Base-by-base conservation (phyloP, 37 sponge, comb jelly and placozoan species). In the Cladorhizidae sp. region DNA sequence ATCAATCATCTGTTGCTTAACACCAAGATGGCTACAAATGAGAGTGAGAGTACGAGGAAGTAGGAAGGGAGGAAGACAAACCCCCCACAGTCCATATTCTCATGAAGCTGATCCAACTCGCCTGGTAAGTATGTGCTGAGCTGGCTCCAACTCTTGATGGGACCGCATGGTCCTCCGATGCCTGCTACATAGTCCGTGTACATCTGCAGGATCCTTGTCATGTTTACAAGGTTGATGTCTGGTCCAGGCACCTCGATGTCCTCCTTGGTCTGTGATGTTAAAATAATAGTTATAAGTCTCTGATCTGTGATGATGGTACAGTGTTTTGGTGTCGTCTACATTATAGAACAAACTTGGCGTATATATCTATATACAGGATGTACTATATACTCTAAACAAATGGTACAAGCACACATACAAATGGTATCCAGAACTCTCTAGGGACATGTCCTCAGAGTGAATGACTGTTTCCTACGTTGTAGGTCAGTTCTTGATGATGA, bases 81-180 rank as follows among this genome's bases (percentile, higher is more conserved):
- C 28, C 28, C 61, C 12, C 61, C 61, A 59, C 61, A 59, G 61
- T 59, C 61, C 5, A 17, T 12, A 3, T 6, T 17, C 17, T 59
- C 61, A 59, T 38, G 36, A 18, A 67, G 26, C 8, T 21, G 3
- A 7, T 73, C 55, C 18, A 77, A 25, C 41, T 77, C 77, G 11
- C 29, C 23, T 33, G 50, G 31, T 12, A 64, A 64, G 40, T 77
- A 77, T 25, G 50, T 40, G 32, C 32, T 35, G 29, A 43, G 37
- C 3, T 28, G n/a, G 32, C 50, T 43, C 77, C 77, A 77, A 1
- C 8, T 5, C 14, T 11, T 28, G 32, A 77, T 77, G n/a, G 77
- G 41, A 41, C 26, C 41, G 64, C 77, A 77, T n/a, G 41, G 21
- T 37, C 77, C 77, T 25, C 77, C 77, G 25, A 77, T 77, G 23